Conservation (phyloP, 2,888 invertebrate genomes). For the Volucella zonaria region DNA sequence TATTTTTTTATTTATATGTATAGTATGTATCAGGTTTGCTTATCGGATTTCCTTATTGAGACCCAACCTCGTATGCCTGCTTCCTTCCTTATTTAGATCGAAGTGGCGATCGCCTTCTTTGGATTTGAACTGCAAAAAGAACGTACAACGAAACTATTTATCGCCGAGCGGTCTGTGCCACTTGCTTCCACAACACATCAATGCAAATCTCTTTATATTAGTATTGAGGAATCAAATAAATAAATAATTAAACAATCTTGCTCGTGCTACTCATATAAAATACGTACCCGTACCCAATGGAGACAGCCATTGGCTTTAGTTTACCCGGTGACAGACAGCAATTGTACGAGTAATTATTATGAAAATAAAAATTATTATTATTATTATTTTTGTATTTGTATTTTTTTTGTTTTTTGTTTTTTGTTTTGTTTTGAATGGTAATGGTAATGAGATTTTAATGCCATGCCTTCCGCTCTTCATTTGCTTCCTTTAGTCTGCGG, state of each 20-base stretch:
- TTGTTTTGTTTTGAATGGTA: constrained; percentile 35
- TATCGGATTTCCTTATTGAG: constrained; percentile 73
- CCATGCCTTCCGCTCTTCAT: constrained; percentile 64
- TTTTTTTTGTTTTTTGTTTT: too few relatives aligned
- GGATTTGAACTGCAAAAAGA: constrained; percentile 44
- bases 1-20: too few relatives aligned
- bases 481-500: constrained; percentile 20
- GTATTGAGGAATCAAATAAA: constrained; percentile 43
- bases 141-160: constrained; percentile 65
- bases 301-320: constrained; percentile 2
- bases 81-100: constrained; percentile 74
- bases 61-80: constrained; percentile 59
- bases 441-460: constrained; percentile 49
- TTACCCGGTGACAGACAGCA: constrained; percentile 53
- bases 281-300: constrained; percentile 17
- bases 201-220: constrained; percentile 56
- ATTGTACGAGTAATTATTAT: constrained; percentile 59
- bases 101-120: constrained; percentile 70
- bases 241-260: constrained; percentile 65
- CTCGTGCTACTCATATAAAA: constrained; percentile 60
- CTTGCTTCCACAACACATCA: constrained; percentile 44
- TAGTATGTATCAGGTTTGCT: constrained; percentile 64
- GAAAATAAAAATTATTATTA: constrained; percentile 68
- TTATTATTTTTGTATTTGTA: not conserved
- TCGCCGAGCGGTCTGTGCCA: constrained; percentile 53